Conservation (phyloP, 2,888 invertebrate genomes). For the Chrysolina oricalcia region DNA sequence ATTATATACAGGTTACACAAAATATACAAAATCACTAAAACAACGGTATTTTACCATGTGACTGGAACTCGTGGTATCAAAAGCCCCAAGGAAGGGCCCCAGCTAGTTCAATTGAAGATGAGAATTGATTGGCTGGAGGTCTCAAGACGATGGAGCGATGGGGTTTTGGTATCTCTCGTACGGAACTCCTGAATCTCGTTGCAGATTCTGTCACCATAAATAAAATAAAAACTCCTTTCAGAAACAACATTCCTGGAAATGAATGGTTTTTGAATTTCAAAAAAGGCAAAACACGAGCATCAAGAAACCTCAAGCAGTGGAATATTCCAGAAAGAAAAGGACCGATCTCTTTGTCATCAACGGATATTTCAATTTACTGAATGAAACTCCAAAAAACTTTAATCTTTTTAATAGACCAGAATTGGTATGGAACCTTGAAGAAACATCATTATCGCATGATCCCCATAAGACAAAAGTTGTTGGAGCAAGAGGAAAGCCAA, state of each 20-base stretch:
- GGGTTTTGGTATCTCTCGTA: slow-evolving; percentile 55
- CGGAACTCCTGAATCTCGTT: slow-evolving; percentile 56
- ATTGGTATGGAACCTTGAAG: slow-evolving; percentile 19
- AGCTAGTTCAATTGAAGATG: slow-evolving; percentile 27
- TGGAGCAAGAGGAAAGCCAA: slow-evolving; percentile 35
- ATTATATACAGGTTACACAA: slow-evolving; percentile 28
- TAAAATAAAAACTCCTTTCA: slow-evolving; percentile 56
- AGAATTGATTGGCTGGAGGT: slow-evolving; percentile 28
- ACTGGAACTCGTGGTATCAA: slow-evolving; percentile 28
- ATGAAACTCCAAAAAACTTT: background rate
- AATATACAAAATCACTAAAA: slow-evolving; percentile 29
- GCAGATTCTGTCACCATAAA: slow-evolving; percentile 52
- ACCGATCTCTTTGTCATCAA: slow-evolving; percentile 34
- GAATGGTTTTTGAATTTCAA: slow-evolving; percentile 58
- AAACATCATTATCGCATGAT: slow-evolving; percentile 31
- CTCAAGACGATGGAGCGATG: slow-evolving; percentile 16
- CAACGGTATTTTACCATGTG: slow-evolving; percentile 25
- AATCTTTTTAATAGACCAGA: slow-evolving; percentile 6
- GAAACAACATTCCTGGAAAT: slow-evolving; percentile 55
- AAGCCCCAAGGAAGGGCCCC: slow-evolving; percentile 27
- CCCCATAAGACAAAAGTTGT: slow-evolving; percentile 46
- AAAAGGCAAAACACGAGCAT: slow-evolving; percentile 59
- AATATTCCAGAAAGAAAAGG: slow-evolving; percentile 39
- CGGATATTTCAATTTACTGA: slow-evolving; percentile 29
- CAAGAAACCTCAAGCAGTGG: slow-evolving; percentile 39